phyloP scores from a whole-genome alignment of 2,797 vertebrate species.

The Taeniopygia guttata region DNA sequence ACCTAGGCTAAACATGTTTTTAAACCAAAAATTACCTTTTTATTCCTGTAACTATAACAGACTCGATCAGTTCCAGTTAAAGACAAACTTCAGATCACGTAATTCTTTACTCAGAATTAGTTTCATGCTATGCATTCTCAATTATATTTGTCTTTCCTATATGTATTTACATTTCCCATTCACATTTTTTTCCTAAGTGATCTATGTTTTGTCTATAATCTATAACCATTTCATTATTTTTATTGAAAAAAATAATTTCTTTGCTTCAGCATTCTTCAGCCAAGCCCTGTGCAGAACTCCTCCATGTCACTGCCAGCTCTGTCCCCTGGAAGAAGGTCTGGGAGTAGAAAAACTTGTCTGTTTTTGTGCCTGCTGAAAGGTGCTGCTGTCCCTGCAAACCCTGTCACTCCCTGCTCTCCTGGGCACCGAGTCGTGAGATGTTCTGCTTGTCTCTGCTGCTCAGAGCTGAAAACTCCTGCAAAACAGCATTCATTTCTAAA shows the following conservation, averaged over 20 bases:
- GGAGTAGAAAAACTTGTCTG: not conserved
- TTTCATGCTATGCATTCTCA: conserved; percentile 8
- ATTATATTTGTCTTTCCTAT: conserved; percentile 16
- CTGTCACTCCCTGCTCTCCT: conserved; percentile 3
- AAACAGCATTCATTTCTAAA: not conserved
- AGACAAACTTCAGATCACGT: conserved; percentile 32
- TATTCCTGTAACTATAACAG: conserved; percentile 14
- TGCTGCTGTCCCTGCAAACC: not conserved
- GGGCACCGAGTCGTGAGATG: not conserved
- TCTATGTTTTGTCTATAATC: conserved; percentile 36
- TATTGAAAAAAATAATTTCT: not conserved
- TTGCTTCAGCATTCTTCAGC: not conserved
- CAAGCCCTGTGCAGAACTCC: not conserved
- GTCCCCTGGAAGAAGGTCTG: not conserved
- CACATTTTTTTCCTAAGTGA: not conserved
- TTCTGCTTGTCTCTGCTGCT: not conserved
- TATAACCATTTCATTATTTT: conserved; percentile 31
- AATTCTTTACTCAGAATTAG: conserved; percentile 28
- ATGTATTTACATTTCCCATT: conserved; percentile 35
- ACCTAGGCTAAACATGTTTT: not conserved
- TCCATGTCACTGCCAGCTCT: not conserved
- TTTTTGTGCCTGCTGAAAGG: not conserved
- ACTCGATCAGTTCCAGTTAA: not conserved
- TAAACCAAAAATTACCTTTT: conserved; percentile 17
- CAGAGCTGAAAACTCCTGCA: not conserved